Evolutionary conservation across 2,888 invertebrate species (phyloP).

Genomic region (Mythimna albipuncta): DNA sequence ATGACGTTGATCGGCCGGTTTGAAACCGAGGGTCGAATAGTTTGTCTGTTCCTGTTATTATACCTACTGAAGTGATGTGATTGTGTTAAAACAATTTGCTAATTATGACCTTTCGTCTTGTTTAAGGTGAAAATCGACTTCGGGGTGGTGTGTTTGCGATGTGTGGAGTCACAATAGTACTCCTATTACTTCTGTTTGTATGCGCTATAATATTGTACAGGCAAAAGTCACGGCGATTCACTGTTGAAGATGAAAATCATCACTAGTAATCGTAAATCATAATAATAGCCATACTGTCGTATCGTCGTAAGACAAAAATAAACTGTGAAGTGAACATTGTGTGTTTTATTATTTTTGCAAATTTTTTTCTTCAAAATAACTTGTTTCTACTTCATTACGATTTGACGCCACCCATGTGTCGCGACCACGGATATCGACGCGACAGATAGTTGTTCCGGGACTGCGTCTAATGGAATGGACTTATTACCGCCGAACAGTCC

Average conservation of each 20-base stretch:
- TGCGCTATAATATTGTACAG: conserved; percentile 88
- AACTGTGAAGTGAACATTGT: neutral
- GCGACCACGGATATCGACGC: too few species aligned
- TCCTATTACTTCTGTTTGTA: conserved; percentile 87
- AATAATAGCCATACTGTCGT: neutral
- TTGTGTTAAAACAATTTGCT: neutral
- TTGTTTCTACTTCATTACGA: neutral
- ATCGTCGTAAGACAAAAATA: neutral
- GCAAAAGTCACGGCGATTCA: conserved; percentile 73
- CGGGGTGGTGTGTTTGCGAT: conserved; percentile 92
- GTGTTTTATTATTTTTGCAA: neutral
- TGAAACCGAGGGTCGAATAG: too few species aligned
- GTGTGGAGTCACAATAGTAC: conserved; percentile 88
- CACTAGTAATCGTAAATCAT: conserved; percentile 41
- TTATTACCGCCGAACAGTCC: too few species aligned
- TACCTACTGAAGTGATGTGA: neutral
- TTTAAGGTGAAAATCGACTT: conserved; percentile 84
- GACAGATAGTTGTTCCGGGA: too few species aligned
- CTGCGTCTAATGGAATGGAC: too few species aligned
- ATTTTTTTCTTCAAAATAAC: neutral
- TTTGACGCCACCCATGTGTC: neutral
- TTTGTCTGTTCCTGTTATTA: too few species aligned
- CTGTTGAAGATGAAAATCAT: conserved; percentile 70
- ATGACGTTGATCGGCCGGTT: too few species aligned
- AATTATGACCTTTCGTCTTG: conserved; percentile 5